phyloP scores from a whole-genome alignment of 2,797 vertebrate species.

The Pangasius macronema region DNA sequence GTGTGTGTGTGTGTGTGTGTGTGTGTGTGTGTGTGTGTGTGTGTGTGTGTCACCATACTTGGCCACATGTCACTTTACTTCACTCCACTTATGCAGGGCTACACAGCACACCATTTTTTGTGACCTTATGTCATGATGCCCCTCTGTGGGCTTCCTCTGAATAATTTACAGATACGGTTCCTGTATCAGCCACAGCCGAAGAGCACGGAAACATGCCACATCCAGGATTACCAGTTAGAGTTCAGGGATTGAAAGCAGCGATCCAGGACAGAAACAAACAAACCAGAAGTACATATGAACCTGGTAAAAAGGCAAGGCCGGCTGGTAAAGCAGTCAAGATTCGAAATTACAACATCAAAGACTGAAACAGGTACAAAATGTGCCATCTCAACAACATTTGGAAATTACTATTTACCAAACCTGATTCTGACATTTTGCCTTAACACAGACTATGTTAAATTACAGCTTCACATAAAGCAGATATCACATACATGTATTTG shows the following conservation, averaged over 20 bases:
- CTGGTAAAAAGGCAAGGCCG: constrained; percentile 59
- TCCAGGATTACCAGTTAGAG: constrained; percentile 39
- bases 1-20: too few species aligned
- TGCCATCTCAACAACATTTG: background rate
- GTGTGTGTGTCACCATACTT: too few species aligned
- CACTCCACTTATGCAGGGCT: background rate
- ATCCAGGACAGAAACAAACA: constrained; percentile 66
- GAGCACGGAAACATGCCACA: constrained; percentile 6
- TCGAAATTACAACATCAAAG: constrained; percentile 88
- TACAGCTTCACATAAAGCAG: background rate
- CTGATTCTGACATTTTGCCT: background rate
- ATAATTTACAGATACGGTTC: constrained; percentile 34
- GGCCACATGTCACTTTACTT: too few species aligned
- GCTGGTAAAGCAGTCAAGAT: constrained; percentile 67
- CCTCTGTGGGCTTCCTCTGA: background rate
- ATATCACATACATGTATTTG: background rate
- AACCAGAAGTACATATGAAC: constrained; percentile 49
- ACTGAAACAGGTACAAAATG: constrained; percentile 67
- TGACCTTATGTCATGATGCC: constrained; percentile 12
- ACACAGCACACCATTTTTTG: background rate
- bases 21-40: too few species aligned
- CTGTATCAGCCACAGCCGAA: background rate
- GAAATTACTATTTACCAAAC: background rate
- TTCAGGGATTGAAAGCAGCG: constrained; percentile 67
- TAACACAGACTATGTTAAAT: background rate